Percentiles rank a stretch among this genome's conserved stretches.
These are phyloP conservation scores for Chydorus sphaericus DNA, from an alignment of 2,888 invertebrate species.

Conservation along the genomic window DNA sequence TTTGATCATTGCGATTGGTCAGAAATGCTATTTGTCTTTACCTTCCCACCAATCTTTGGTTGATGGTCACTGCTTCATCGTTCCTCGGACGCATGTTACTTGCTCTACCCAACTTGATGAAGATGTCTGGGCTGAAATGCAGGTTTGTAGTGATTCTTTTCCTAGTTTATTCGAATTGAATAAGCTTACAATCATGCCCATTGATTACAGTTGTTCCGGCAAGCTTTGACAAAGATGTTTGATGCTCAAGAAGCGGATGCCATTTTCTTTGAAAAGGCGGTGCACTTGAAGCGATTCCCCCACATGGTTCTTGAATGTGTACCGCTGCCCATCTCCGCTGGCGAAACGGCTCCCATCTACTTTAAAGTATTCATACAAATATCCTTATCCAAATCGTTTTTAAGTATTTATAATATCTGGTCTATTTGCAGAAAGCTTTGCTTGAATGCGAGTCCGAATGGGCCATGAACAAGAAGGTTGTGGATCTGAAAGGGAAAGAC, in stretches of 20 bases:
- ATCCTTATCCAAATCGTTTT: background rate
- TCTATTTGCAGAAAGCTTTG: conserved; percentile 59
- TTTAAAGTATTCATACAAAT: conserved; percentile 73
- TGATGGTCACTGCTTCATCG: conserved; percentile 67
- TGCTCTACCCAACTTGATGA: conserved; percentile 79
- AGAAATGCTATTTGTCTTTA: conserved; percentile 64
- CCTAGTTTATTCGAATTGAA: background rate
- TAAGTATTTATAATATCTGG: background rate
- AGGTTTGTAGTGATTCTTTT: conserved; percentile 33
- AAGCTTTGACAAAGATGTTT: conserved; percentile 64
- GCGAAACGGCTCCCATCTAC: conserved; percentile 83
- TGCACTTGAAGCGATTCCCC: conserved; percentile 51
- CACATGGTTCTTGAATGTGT: conserved; percentile 84
- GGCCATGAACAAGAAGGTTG: conserved; percentile 83
- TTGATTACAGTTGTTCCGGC: conserved; percentile 48
- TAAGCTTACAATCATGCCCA: background rate
- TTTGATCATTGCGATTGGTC: conserved; percentile 63
- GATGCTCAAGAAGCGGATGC: conserved; percentile 53
- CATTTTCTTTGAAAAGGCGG: conserved; percentile 80
- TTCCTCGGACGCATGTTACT: conserved; percentile 63
- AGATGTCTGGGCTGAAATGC: conserved; percentile 82
- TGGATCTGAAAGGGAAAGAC: conserved; percentile 52
- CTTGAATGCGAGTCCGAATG: conserved; percentile 90
- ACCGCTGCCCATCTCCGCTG: conserved; percentile 65
- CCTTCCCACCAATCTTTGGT: conserved; percentile 68